Base-by-base conservation (phyloP, 2,113 vertebrate genomes). In the Morone chrysops region DNA sequence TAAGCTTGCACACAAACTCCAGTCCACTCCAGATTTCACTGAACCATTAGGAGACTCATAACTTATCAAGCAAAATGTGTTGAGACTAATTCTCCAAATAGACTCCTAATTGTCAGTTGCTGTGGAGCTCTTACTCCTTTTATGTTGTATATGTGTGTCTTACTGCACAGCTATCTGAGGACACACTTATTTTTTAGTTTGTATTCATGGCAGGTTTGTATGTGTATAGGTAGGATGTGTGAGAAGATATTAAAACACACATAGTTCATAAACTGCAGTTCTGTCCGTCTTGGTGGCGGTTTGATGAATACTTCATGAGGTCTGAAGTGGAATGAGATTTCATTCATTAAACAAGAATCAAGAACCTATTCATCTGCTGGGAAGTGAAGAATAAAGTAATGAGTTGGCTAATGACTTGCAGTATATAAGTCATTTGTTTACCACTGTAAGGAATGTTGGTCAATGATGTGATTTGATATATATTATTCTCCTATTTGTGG, bases 301-400 rank as follows among this genome's bases (percentile, higher is more conserved):
- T 38, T 45, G 41, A 63, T 80, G 40, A 80, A 77, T 72, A 20
- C 8, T 48, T 47, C 8, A 82, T 16, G 13, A 85, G 50, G 14
- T 81, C 40, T 63, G 18, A 66, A 54, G 70, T 54, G 25, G 51
- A 83, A 75, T 70, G 36, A 18, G 31, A 57, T 74, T 77, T 70
- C 43, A 41, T 71, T 80, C 38, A 65, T 78, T 60, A 66, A 80
- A 76, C 0, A 12, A 53, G 2, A 67, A 76, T 72, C 38, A 53
- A 45, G 14, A 70, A 56, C 13, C 57, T 2, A 25, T 75, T 80
- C 22, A 82, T 5, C 68, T 68, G 25, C 71, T 47, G 51, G 65
- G 53, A 89, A 60, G 61, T 78, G 5, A 70, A 22, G 41, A 17
- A 62, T 77, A 41, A 38, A 10, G 53, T 4, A 73, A 45, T 67